Evolutionary conservation across 2,113 vertebrate genomes (phyloP), one percentile per base, ranked within the genome.

Genomic region (Osmerus mordax): DNA sequence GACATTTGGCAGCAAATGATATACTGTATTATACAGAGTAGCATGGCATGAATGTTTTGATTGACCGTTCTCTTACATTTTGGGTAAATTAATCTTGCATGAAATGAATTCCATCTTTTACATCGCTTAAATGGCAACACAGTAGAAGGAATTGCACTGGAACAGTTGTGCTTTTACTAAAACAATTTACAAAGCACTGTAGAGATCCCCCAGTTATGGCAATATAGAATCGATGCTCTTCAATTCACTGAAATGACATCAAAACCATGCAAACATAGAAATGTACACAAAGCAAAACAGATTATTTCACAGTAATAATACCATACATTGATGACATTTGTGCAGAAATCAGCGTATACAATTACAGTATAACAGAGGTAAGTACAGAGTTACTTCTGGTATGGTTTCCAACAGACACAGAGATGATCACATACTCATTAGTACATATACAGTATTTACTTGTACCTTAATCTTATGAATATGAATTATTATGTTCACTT

Each of bases 231-330:
- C 5, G 8, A 59, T 23, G 16, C 13, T 65, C 5, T 47, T 52
- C 13, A 66, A 66, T 63, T 29, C 62, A 80, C 59, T 71, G 53
- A 70, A 54, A 68, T 65, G 36, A 82, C 61, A 73, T 52, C n/a
- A 67, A 23, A 54, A 76, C 59, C 83, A 79, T 85, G 85, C 85
- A 70, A 83, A 76, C 67, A 61, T 55, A 80, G 64, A 78, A 61
- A 65, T 54, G 14, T 41, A 36, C 56, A 52, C 70, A 19, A 3
- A 62, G 59, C 64, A 59, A 80, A 85, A 83, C 85, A 77, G 65
- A 80, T 72, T 19, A 65, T 72, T 52, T 74, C 76, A 76, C 61
- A 81, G 74, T 78, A 80, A 72, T 77, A 84, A 84, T 79, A 74
- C 75, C 78, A 73, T 53, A 86, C 65, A 78, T 68, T 69, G 65